These are phyloP conservation scores for Epinephelus awoara DNA, from an alignment of 2,797 vertebrate genomes.

Conservation along the genomic window DNA sequence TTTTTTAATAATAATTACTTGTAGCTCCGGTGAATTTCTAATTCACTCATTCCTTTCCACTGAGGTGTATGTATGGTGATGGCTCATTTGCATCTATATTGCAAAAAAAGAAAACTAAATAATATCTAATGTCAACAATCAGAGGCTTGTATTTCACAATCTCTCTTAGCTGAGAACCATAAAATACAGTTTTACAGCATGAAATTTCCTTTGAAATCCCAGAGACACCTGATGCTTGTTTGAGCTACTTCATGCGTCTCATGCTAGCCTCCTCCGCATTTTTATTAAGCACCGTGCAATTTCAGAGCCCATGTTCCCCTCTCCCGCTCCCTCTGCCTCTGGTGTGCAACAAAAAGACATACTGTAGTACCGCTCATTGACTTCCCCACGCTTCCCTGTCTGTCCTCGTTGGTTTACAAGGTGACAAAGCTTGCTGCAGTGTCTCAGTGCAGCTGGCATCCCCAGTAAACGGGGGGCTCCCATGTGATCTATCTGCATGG, in stretches of 20 bases:
- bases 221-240: conserved; percentile 80
- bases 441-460: conserved; percentile 85
- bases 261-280: conserved; percentile 58
- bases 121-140: conserved; percentile 74
- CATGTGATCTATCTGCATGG: conserved; percentile 78
- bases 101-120: conserved; percentile 41
- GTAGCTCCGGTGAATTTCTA: conserved; percentile 45
- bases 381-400: conserved; percentile 55
- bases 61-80: conserved; percentile 8
- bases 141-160: conserved; percentile 67
- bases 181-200: conserved; percentile 71
- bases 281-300: conserved; percentile 73
- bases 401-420: conserved; percentile 81
- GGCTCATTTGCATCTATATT: conserved; percentile 72
- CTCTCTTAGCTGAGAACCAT: conserved; percentile 60
- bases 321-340: conserved; percentile 64
- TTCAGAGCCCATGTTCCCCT: conserved; percentile 59
- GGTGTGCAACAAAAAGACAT: conserved; percentile 75
- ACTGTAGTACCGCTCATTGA: conserved; percentile 45
- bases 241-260: conserved; percentile 73
- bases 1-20: conserved; percentile 59
- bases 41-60: conserved; percentile 33
- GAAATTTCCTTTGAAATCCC: conserved; percentile 81
- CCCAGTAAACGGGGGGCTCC: conserved; percentile 76
- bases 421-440: conserved; percentile 81